These are phyloP conservation scores for Anas bahamensis DNA, from an alignment of 2,797 vertebrate genomes.

Conservation along the genomic window DNA sequence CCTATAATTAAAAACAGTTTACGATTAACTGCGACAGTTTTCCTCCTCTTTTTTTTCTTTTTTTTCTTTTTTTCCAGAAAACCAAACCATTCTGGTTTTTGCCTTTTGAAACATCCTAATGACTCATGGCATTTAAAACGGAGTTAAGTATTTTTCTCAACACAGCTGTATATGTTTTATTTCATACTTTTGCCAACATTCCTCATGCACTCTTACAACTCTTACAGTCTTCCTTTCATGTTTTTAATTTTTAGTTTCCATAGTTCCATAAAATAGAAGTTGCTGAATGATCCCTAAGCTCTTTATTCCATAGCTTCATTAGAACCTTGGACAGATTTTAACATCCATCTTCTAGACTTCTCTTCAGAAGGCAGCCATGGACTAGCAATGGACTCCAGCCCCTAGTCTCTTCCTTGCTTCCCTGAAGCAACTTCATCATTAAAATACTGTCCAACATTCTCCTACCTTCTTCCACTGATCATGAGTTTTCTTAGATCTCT, in stretches of 20 bases:
- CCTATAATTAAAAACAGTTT: neutral
- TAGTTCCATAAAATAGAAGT: neutral
- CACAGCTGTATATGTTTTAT: constrained; percentile 13
- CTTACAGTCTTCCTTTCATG: neutral
- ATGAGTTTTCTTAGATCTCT: neutral
- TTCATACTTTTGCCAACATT: constrained; percentile 19
- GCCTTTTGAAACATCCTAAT: neutral
- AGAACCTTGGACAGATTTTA: neutral
- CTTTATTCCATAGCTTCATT: neutral
- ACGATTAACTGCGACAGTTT: neutral
- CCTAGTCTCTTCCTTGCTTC: neutral
- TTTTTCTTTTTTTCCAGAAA: neutral
- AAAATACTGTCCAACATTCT: neutral
- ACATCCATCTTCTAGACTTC: neutral
- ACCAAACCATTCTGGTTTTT: neutral
- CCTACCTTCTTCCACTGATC: neutral
- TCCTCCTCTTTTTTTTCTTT: neutral
- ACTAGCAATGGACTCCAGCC: neutral
- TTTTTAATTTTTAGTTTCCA: constrained; percentile 4
- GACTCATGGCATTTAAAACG: neutral
- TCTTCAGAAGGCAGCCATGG: neutral
- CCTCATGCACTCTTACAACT: neutral
- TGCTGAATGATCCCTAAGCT: neutral
- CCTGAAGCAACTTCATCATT: neutral
- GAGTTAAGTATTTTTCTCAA: constrained; percentile 23